Evolutionary conservation across 1,140 invertebrate genomes (phyloP), one percentile per base, ranked within the genome.

Genomic region (Oedothorax gibbosus): DNA sequence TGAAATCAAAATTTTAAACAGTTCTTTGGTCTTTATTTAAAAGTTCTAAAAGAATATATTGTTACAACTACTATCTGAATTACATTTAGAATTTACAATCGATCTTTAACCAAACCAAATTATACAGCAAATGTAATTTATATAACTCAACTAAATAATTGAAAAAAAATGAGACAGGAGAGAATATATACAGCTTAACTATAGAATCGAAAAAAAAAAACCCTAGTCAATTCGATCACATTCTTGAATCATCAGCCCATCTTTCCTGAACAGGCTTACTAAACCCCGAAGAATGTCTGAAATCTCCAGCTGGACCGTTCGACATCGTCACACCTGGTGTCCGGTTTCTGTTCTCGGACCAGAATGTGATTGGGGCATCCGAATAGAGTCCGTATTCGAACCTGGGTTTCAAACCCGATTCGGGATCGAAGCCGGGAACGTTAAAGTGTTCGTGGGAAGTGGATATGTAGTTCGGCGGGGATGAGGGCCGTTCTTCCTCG

Each of bases 351-450:
- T 84, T 84, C 18, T 84, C 81, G 0, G 81, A 84, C 81, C 81
- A 84, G 51, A 49, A 84, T 0, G 71, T 66, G 50, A 84, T 49
- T 11, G 12, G 3, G 9, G 72, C 60, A 54, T 84, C 81, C 4
- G 69, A 18, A 20, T 84, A 84, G 12, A 84, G 20, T 18, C 71
- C 53, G 51, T 84, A 64, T 15, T 84, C 50, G 62, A 84, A 84
- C 14, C 20, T 73, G 2, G 81, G 81, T n/a, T 57, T 50, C n/a
- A 84, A 53, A 8, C 71, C 20, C 5, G 81, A 71, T 35, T 84
- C 81, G 18, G 81, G 81, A 66, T 84, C 81, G 51, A 84, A 84
- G 18, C 71, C 81, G 14, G 81, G 62, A n/a, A 84, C 60, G 15
- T 76, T 18, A 20, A 84, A 84, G 12, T 84, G 50, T 0, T 84